A percentile compares a stretch with the other conserved stretches of the same genome.
phyloP scores from a whole-genome alignment of 2,888 invertebrate species.

The Sepioteuthis lessoniana region DNA sequence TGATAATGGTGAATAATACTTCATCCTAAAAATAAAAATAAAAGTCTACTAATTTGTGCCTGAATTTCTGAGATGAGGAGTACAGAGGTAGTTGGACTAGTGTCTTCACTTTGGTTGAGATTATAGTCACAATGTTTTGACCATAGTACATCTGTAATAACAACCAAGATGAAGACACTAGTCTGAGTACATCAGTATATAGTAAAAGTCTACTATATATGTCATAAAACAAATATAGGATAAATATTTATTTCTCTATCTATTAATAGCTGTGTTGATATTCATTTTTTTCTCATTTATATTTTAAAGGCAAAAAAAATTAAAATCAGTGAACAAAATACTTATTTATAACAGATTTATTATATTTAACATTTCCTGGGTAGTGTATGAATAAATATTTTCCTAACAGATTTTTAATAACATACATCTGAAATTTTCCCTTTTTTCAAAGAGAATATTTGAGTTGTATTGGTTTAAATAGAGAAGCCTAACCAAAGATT shows the following conservation, averaged over 20 bases:
- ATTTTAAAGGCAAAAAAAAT: not conserved
- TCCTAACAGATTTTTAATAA: not conserved
- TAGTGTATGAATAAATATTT: not conserved
- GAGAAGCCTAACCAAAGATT: too few relatives aligned
- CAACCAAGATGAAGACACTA: too few relatives aligned
- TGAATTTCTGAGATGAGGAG: too few relatives aligned
- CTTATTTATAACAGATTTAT: not conserved
- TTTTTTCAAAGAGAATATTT: not conserved
- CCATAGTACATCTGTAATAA: too few relatives aligned
- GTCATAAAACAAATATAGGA: not conserved
- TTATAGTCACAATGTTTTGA: too few relatives aligned
- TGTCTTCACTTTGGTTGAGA: too few relatives aligned
- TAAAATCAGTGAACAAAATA: not conserved
- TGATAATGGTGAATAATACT: too few relatives aligned
- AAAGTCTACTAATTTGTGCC: too few relatives aligned
- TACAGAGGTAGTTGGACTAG: too few relatives aligned
- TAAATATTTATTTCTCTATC: not conserved
- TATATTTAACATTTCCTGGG: not conserved
- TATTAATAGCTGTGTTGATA: not conserved
- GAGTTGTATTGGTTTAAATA: not conserved
- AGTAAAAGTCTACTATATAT: not conserved
- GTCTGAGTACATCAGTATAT: too few relatives aligned
- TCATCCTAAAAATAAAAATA: too few relatives aligned
- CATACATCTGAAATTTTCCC: not conserved
- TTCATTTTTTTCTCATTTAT: not conserved